Percentiles rank a stretch among this genome's conserved stretches.
These are phyloP conservation scores for Cottus gobio DNA, from an alignment of 2,113 vertebrate species.

Conservation along the genomic window DNA sequence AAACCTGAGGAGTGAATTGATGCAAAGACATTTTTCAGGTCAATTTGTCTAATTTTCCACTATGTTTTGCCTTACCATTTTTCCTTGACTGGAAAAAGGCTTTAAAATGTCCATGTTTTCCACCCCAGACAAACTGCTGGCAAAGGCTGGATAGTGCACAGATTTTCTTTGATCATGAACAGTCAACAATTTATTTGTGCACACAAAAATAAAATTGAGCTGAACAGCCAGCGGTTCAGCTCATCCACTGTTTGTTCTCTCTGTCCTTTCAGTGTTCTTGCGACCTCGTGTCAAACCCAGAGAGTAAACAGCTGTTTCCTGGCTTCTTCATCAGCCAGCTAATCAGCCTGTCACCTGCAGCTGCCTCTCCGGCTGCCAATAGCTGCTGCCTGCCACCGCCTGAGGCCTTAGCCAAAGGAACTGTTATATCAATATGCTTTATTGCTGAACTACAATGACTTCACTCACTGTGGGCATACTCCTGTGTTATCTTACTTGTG, in stretches of 20 bases:
- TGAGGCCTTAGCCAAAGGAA: not conserved
- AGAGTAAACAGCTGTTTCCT: constrained; percentile 17
- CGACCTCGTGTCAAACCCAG: constrained; percentile 2
- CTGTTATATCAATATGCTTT: not conserved
- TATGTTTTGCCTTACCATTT: not conserved
- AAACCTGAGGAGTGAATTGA: not conserved
- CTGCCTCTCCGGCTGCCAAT: constrained; percentile 12
- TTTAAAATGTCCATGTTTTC: not conserved
- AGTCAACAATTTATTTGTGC: not conserved
- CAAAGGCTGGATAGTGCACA: not conserved
- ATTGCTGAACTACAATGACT: not conserved
- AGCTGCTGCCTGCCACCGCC: constrained; percentile 9
- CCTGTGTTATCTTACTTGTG: fast-evolving
- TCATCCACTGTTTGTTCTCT: not conserved
- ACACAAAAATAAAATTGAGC: not conserved
- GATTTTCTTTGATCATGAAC: not conserved
- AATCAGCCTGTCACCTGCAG: constrained; percentile 33
- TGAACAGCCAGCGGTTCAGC: not conserved
- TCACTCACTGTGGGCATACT: not conserved
- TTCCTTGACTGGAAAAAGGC: not conserved
- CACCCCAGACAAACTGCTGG: not conserved
- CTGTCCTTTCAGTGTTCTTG: not conserved
- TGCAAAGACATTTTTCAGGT: not conserved
- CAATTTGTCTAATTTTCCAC: not conserved
- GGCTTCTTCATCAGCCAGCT: constrained; percentile 3